phyloP scores from a whole-genome alignment of 2,888 invertebrate genomes.

The Lasioglossum vierecki region DNA sequence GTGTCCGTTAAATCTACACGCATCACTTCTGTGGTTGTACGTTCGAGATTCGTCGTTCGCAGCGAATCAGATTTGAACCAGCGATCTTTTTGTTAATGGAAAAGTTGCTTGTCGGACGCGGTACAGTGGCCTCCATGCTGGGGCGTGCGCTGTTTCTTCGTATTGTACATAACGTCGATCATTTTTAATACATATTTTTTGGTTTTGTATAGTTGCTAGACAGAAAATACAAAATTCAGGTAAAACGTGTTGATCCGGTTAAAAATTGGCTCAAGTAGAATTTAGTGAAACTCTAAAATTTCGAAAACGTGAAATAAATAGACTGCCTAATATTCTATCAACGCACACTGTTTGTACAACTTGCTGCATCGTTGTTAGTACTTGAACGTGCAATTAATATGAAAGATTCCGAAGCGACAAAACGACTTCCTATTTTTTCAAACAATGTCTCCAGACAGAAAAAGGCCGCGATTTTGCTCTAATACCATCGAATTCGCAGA shows the following conservation, averaged over 20 bases:
- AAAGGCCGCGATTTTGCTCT: not conserved
- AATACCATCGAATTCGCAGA: not conserved
- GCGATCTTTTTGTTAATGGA: not conserved
- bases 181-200: not conserved
- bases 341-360: not conserved
- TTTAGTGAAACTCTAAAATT: not conserved
- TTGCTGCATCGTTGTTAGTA: not conserved
- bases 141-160: constrained; percentile 14
- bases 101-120: not conserved
- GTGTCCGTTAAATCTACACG: constrained; percentile 12
- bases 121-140: constrained; percentile 5
- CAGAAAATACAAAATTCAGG: not conserved
- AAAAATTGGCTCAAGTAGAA: not conserved
- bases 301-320: not conserved
- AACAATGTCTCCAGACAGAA: not conserved
- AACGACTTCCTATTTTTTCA: not conserved
- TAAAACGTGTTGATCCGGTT: not conserved
- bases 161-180: not conserved
- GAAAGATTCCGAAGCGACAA: not conserved
- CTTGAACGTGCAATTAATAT: not conserved
- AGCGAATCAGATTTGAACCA: not conserved
- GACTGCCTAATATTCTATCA: not conserved
- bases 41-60: constrained; percentile 1
- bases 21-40: constrained; percentile 20
- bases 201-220: not conserved